Evolutionary conservation across 2,797 vertebrate genomes (phyloP).

Genomic region (Octomys mimax): DNA sequence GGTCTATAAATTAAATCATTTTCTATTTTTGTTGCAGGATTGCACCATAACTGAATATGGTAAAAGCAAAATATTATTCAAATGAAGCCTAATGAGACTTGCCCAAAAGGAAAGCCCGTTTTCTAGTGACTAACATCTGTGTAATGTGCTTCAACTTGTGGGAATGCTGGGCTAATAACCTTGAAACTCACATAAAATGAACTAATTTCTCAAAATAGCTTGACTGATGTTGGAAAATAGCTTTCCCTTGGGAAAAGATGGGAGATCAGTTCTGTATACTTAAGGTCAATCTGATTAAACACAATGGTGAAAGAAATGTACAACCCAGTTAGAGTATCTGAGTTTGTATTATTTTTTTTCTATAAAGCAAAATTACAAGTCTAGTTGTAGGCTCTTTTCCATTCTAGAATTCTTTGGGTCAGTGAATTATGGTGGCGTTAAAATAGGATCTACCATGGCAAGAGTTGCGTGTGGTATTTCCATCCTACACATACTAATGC

Average conservation of each 20-base stretch:
- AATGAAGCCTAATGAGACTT: background rate
- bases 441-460: background rate
- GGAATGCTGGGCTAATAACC: background rate
- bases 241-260: background rate
- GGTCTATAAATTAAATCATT: background rate
- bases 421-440: background rate
- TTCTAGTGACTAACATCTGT: background rate
- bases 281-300: background rate
- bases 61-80: background rate
- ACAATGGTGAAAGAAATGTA: background rate
- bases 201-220: conserved; percentile 38
- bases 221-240: background rate
- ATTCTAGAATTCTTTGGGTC: background rate
- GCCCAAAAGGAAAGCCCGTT: background rate
- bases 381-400: background rate
- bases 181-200: background rate
- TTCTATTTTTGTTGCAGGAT: background rate
- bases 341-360: background rate
- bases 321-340: background rate
- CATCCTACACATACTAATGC: background rate
- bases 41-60: background rate
- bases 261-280: background rate
- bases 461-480: background rate
- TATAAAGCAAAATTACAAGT: background rate
- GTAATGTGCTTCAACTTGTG: background rate